Conservation (phyloP, 2,113 vertebrate species). For the Lophius piscatorius region DNA sequence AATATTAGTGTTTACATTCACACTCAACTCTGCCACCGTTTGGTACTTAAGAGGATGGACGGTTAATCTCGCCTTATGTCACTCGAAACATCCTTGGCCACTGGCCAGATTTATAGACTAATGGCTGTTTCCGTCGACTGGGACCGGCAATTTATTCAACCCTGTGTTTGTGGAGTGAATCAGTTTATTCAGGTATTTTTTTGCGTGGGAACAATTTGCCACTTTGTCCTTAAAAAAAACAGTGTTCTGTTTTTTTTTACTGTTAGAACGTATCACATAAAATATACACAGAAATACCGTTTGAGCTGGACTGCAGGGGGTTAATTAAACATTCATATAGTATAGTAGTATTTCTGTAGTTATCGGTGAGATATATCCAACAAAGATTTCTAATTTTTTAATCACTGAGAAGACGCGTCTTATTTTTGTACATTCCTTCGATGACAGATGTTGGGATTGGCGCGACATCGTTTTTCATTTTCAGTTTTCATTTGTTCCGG, state of each 20-base stretch:
- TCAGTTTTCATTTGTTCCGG: no score
- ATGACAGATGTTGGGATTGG: no score
- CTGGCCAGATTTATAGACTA: constrained; percentile 68
- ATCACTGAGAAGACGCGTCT: no score
- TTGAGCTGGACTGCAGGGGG: no score
- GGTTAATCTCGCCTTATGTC: constrained; percentile 67
- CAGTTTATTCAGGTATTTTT: constrained; percentile 24
- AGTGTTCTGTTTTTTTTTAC: background rate
- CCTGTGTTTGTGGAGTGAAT: constrained; percentile 38
- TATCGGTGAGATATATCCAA: no score
- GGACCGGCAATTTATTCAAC: constrained; percentile 62
- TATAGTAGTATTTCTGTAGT: no score
- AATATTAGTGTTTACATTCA: constrained; percentile 73
- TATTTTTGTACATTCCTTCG: no score
- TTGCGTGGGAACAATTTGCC: background rate
- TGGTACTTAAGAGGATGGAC: constrained; percentile 63
- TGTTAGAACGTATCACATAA: no score
- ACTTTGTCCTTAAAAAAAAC: background rate
- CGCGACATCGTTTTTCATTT: no score
- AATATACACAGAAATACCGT: no score
- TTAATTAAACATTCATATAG: no score
- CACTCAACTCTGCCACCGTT: constrained; percentile 59
- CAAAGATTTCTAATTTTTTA: no score
- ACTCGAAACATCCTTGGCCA: constrained; percentile 67
- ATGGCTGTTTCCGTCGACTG: constrained; percentile 52